Conservation (phyloP, 2,797 vertebrate species). For the Pteronotus mesoamericanus region DNA sequence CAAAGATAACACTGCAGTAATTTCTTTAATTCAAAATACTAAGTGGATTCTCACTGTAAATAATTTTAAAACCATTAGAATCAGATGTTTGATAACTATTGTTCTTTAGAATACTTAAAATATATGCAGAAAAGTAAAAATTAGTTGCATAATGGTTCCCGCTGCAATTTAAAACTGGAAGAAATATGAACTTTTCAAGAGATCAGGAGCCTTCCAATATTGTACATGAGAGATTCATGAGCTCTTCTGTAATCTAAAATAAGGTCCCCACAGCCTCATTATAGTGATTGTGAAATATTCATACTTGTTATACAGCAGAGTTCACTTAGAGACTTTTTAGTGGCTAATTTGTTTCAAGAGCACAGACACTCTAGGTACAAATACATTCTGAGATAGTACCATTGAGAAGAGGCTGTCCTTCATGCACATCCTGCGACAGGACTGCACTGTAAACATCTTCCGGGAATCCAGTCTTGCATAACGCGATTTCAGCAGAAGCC, state of each 20-base stretch:
- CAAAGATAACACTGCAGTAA: neutral
- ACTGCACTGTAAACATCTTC: constrained; percentile 92
- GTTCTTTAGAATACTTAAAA: neutral
- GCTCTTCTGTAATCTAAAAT: constrained; percentile 34
- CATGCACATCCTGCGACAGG: constrained; percentile 85
- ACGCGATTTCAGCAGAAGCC: constrained; percentile 87
- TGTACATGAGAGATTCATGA: neutral
- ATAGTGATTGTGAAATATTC: constrained; percentile 40
- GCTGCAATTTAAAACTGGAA: constrained; percentile 6
- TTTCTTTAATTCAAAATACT: constrained; percentile 34
- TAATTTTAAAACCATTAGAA: neutral
- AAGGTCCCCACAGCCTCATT: constrained; percentile 59
- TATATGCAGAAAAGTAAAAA: constrained; percentile 18
- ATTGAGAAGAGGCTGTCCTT: constrained; percentile 93
- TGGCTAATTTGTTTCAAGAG: constrained; percentile 26
- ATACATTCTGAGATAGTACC: constrained; percentile 82
- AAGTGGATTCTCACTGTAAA: neutral
- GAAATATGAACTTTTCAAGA: neutral
- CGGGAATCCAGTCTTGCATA: constrained; percentile 95
- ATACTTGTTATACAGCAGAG: constrained; percentile 41
- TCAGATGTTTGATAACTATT: neutral
- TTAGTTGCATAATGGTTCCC: neutral
- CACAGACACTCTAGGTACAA: neutral
- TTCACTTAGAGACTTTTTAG: constrained; percentile 3
- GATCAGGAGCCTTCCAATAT: constrained; percentile 16